Evolutionary conservation across 2,888 invertebrate species (phyloP), one percentile per base, ranked within the genome.

Genomic region (Pseudeuparius sepicola): DNA sequence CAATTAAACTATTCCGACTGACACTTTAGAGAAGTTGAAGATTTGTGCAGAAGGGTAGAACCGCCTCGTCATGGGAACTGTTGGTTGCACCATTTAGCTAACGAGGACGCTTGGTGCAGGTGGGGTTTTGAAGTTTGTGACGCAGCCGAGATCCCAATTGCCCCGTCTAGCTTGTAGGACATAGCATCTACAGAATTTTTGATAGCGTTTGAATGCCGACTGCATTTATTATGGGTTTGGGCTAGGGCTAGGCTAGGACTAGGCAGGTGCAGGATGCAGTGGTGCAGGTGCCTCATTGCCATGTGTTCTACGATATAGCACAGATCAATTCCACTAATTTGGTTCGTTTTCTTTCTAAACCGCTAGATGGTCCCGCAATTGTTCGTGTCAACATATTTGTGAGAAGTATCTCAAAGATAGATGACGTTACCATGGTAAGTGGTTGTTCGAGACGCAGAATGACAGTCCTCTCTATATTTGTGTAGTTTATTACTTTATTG

Each of bases 391-490:
- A 93, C 85, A 89, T 93, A 75, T 89, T 88, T 82, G 86, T 93
- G 72, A 76, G 93, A 78, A 93, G 92, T 85, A 89, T 94, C 75
- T 89, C 90, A 73, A 90, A 92, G 78, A 93, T 93, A 75, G 92
- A 93, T 82, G 93, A 93, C 77, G 90, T 93, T 70, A 92, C 89
- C 60, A 93, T 93, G 93, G 93, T 93, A 86, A 89, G 89, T 88
- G 66, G 61, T 56, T 61, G 53, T 54, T 54, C 48, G 42, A 47
- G 42, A 45, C 38, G 38, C 40, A 46, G 51, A 53, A 54, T 52
- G 53, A 47, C 43, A 48, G 45, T 43, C 39, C 40, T 45, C 47
- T 51, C 53, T 54, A 50, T 55, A 51, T 55, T 53, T 55, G 51
- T 56, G 55, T 56, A 56, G 55, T 53, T 41, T 42, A 7, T 20